phyloP scores from a whole-genome alignment of 2,113 vertebrate genomes.

The Pogonocichla stellata region DNA sequence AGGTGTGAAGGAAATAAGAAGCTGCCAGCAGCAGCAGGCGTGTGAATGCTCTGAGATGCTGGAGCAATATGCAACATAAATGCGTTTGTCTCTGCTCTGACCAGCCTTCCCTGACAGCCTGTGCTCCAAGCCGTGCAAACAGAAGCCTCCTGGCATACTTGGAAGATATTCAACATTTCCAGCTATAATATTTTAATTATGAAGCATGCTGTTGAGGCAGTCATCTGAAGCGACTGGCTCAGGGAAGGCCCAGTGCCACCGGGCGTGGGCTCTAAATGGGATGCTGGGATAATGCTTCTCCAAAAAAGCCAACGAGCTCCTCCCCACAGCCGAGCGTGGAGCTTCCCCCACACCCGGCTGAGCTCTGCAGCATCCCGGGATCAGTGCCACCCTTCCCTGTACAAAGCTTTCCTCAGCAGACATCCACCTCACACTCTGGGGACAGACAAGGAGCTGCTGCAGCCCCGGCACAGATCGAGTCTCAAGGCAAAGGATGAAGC shows the following conservation, averaged over 20 bases:
- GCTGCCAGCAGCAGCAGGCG: not conserved
- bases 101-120: constrained; percentile 38
- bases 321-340: not conserved
- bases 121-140: constrained; percentile 1
- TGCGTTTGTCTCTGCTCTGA: constrained; percentile 7
- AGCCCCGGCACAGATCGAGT: not conserved
- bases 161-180: constrained; percentile 44
- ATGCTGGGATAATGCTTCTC: not conserved
- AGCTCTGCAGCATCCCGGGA: accelerated
- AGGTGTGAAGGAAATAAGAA: constrained; percentile 24
- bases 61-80: not conserved
- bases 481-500: not conserved
- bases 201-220: not conserved
- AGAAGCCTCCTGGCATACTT: constrained; percentile 56
- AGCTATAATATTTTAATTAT: constrained; percentile 58
- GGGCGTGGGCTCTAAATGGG: not conserved
- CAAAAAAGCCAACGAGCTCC: not conserved
- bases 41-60: constrained; percentile 2
- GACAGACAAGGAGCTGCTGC: not conserved
- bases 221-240: not conserved
- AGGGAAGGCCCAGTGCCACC: not conserved
- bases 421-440: not conserved
- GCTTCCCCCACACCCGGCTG: not conserved
- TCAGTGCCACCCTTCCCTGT: not conserved
- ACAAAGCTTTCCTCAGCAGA: not conserved